Base-by-base conservation (phyloP, 2,888 invertebrate species). In the Limenitis camilla region DNA sequence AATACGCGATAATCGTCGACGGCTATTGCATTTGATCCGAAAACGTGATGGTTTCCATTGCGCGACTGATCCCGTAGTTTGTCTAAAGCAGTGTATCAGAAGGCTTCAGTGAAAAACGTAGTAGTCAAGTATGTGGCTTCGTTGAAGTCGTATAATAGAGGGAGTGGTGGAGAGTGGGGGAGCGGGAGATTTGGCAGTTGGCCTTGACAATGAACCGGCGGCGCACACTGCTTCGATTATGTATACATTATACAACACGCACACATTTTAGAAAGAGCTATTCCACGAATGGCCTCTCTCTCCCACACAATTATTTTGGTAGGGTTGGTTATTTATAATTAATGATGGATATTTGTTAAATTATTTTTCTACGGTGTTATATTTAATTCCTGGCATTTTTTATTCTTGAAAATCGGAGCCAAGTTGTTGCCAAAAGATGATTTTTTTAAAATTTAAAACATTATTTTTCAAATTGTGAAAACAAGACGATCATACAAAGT, bases 131-230 rank as follows among this genome's bases (percentile, higher is more conserved):
- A 67, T 68, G 73, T 70, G 72, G 74, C 72, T 76, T 76, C 72
- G 75, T 62, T 72, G 71, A 70, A 78, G 74, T 69, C 71, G 67
- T 71, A 77, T 81, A 81, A 80, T 80, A 77, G 79, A 68, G 68
- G 73, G 72, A 73, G 73, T 68, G 71, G n/a, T n/a, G 68, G 72
- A 49, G 57, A 52, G 61, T 53, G 57, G 56, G 61, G 74, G 73
- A 75, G 78, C 79, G 77, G 80, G 80, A 84, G 82, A 84, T 86
- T 85, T 79, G 86, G 86, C 78, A 72, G 86, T 80, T 86, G 86
- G 84, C 86, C 85, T 86, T 86, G 85, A 81, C 83, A 85, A 78
- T 85, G 84, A 82, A 85, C 85, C 75, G 85, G 81, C 83, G 84
- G 71, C 83, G 71, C 84, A 81, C 81, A 83, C 82, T 53, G 63